A percentile compares a stretch with the other conserved stretches of the same genome.
Evolutionary conservation across 2,888 invertebrate genomes (phyloP).

Genomic region (Scaptomyza flava): DNA sequence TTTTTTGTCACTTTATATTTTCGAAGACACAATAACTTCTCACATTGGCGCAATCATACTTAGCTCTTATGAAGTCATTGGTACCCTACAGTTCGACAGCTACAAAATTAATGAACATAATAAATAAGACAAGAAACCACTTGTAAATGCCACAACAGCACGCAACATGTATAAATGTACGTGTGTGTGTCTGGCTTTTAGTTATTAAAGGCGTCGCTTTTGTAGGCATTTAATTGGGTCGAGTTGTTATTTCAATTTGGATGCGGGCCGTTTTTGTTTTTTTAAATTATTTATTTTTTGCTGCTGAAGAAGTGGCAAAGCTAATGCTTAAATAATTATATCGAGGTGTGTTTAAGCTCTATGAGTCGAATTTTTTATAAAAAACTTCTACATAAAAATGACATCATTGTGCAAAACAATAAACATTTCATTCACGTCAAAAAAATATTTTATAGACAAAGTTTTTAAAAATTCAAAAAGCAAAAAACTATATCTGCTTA

Average conservation of each 20-base stretch:
- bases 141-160: constrained; percentile 44
- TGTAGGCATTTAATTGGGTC: constrained; percentile 59
- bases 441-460: constrained; percentile 31
- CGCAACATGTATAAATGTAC: constrained; percentile 12
- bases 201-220: constrained; percentile 47
- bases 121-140: constrained; percentile 14
- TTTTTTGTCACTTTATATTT: background rate
- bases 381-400: constrained; percentile 24
- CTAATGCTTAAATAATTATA: constrained; percentile 53
- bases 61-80: constrained; percentile 49
- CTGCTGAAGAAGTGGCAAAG: constrained; percentile 45
- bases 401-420: constrained; percentile 38
- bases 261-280: constrained; percentile 28
- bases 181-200: constrained; percentile 28
- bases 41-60: constrained; percentile 21
- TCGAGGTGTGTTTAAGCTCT: constrained; percentile 42
- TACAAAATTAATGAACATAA: constrained; percentile 17
- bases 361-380: too few relatives aligned
- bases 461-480: constrained; percentile 29
- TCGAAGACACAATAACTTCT: background rate
- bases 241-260: constrained; percentile 61
- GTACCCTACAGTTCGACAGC: constrained; percentile 26
- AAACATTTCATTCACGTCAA: constrained; percentile 40
- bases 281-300: constrained; percentile 6
- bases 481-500: constrained; percentile 45